These are phyloP conservation scores for Melanotaenia nigrans DNA, from an alignment of 2,797 vertebrate genomes.

Conservation along the genomic window DNA sequence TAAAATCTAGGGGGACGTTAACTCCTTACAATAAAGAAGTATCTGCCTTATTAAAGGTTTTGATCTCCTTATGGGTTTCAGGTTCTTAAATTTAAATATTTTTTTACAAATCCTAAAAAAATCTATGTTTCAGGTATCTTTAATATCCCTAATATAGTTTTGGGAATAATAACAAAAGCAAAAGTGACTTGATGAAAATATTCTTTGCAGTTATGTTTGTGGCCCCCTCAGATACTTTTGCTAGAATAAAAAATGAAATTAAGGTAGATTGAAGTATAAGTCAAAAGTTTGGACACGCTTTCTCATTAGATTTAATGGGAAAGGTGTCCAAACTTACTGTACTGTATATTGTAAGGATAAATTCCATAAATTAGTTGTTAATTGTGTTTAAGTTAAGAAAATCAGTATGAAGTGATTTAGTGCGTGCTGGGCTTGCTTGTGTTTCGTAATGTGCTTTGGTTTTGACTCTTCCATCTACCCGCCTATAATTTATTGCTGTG, in stretches of 20 bases:
- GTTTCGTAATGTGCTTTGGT: slow-evolving; percentile 31
- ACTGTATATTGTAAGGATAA: too few species aligned
- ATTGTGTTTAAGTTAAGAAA: slow-evolving; percentile 17
- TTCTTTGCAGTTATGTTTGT: background rate
- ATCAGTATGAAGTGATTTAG: slow-evolving; percentile 13
- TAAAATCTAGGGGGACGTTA: background rate
- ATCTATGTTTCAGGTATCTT: background rate
- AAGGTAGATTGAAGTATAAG: too few species aligned
- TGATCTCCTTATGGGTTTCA: background rate
- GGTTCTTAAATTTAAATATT: background rate
- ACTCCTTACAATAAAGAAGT: background rate
- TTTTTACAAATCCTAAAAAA: background rate
- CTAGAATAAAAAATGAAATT: too few species aligned
- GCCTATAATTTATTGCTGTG: slow-evolving; percentile 59
- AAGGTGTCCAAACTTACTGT: too few species aligned
- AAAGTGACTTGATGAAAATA: too few species aligned
- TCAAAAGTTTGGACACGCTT: too few species aligned
- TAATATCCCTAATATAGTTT: background rate
- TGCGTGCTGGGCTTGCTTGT: background rate
- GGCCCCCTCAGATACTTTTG: background rate
- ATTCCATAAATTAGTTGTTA: background rate
- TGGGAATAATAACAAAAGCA: too few species aligned
- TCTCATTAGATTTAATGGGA: too few species aligned
- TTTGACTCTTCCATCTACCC: slow-evolving; percentile 38
- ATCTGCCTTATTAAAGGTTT: background rate